A percentile compares a stretch with the other conserved stretches of the same genome.
These are phyloP conservation scores for Drosophila demipolita DNA, from an alignment of 2,888 invertebrate species.

Conservation along the genomic window DNA sequence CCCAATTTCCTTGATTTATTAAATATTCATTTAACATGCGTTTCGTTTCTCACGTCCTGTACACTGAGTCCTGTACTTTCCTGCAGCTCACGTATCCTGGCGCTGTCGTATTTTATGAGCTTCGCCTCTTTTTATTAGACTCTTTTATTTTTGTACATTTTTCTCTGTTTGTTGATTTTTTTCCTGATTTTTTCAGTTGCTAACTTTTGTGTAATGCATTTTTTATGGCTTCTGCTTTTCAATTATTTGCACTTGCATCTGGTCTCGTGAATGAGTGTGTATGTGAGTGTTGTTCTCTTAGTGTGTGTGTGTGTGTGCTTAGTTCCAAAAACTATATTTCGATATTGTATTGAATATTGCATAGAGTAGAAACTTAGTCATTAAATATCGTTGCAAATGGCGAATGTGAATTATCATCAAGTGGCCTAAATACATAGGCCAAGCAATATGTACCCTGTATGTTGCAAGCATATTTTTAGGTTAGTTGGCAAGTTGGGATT, in stretches of 20 bases:
- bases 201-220: constrained; percentile 59
- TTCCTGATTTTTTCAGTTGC: constrained; percentile 50
- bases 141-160: constrained; percentile 12
- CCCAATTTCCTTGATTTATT: constrained; percentile 54
- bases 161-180: constrained; percentile 3
- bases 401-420: constrained; percentile 7
- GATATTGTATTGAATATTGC: constrained; percentile 7
- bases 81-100: constrained; percentile 24
- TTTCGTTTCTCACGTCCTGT: constrained; percentile 31
- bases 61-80: constrained; percentile 19
- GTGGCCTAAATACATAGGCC: no score
- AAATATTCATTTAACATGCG: constrained; percentile 61
- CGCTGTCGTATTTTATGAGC: constrained; percentile 19
- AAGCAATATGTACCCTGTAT: no score
- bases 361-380: constrained; percentile 27
- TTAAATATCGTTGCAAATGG: constrained; percentile 26
- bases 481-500: background rate
- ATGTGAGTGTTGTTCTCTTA: constrained; percentile 4
- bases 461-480: no score
- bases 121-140: constrained; percentile 9
- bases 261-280: constrained; percentile 26
- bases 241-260: constrained; percentile 68
- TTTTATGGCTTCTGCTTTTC: constrained; percentile 61
- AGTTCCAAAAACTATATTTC: constrained; percentile 1
- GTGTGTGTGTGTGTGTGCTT: constrained; percentile 1